Evolutionary conservation across 1,140 invertebrate genomes (phyloP).

Genomic region (Nymphalis io): DNA sequence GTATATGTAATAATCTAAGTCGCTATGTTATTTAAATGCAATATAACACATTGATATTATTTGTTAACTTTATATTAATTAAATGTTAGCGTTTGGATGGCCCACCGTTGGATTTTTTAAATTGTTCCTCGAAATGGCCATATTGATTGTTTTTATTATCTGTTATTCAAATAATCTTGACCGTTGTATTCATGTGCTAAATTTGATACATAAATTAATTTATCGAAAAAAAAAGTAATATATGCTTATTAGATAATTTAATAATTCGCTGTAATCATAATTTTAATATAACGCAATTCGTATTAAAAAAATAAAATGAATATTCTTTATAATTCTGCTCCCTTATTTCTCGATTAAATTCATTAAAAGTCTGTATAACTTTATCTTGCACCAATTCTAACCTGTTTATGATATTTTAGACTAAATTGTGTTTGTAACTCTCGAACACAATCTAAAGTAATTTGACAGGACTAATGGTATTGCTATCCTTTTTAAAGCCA

Average conservation of each 20-base stretch:
- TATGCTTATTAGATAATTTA: constrained; percentile 9
- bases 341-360: not conserved
- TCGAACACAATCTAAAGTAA: not conserved
- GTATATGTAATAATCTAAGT: not conserved
- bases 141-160: constrained; percentile 20
- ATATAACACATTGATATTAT: not conserved
- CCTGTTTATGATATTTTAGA: not conserved
- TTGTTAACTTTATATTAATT: not conserved
- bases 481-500: too few species aligned
- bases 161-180: not conserved
- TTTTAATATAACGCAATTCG: not conserved
- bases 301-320: not conserved
- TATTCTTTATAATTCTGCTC: not conserved
- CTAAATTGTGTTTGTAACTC: not conserved
- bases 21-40: not conserved
- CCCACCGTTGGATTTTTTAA: constrained; percentile 23
- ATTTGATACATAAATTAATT: not conserved
- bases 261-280: not conserved
- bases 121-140: constrained; percentile 19
- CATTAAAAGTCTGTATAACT: not conserved
- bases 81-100: constrained; percentile 5
- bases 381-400: constrained; percentile 5
- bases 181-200: not conserved
- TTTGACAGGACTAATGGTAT: too few species aligned
- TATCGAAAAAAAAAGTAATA: not conserved